These are phyloP conservation scores for Orchesella cincta DNA, from an alignment of 1,140 invertebrate genomes.

Conservation along the genomic window DNA sequence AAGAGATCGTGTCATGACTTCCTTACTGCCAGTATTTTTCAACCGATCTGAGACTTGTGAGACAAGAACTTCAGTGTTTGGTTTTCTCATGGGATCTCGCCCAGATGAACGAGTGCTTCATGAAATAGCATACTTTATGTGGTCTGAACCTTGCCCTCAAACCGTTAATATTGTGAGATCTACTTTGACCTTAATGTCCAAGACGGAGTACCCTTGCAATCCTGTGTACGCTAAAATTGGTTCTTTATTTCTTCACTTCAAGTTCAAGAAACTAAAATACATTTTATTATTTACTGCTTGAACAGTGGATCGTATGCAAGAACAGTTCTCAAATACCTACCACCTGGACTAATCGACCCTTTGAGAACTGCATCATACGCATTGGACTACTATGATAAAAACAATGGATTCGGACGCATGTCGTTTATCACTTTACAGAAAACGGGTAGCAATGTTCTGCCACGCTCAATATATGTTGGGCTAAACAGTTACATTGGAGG, in stretches of 20 bases:
- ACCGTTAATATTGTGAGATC: slow-evolving; percentile 20
- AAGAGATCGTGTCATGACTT: slow-evolving; percentile 13
- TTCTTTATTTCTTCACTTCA: slow-evolving; percentile 22
- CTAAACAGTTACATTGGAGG: slow-evolving; percentile 39
- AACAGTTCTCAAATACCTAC: slow-evolving; percentile 48
- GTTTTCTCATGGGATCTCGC: slow-evolving; percentile 35
- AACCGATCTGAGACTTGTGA: slow-evolving; percentile 48
- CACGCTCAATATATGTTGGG: slow-evolving; percentile 44
- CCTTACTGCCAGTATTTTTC: slow-evolving; percentile 47
- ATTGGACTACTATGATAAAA: slow-evolving; percentile 45
- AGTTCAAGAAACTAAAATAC: neutral
- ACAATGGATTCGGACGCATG: slow-evolving; percentile 40
- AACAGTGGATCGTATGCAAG: slow-evolving; percentile 30
- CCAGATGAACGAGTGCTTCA: slow-evolving; percentile 41
- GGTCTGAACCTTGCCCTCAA: slow-evolving; percentile 48
- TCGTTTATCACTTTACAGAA: slow-evolving; percentile 38
- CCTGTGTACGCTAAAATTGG: slow-evolving; percentile 26
- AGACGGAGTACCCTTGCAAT: slow-evolving; percentile 43
- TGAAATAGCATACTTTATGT: slow-evolving; percentile 50
- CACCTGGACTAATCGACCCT: slow-evolving; percentile 44
- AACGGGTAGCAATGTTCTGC: slow-evolving; percentile 37
- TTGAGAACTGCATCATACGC: slow-evolving; percentile 39
- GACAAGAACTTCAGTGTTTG: slow-evolving; percentile 44
- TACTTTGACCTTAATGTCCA: slow-evolving; percentile 30
- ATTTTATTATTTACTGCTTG: neutral